Evolutionary conservation across 2,888 invertebrate species (phyloP), one percentile per base, ranked within the genome.

Genomic region (Philopedon plagiatum): DNA sequence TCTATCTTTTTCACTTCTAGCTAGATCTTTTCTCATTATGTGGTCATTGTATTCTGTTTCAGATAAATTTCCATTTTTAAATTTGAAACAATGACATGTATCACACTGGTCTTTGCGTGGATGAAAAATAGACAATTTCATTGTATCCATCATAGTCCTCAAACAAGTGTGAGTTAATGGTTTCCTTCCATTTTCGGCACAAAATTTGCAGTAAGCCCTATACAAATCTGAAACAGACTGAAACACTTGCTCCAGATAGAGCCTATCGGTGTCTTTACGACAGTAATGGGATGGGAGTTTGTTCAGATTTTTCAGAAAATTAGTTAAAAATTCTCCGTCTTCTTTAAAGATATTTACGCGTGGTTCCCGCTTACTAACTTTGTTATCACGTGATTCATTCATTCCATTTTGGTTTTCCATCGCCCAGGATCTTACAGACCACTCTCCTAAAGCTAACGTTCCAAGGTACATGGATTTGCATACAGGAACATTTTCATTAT

Each of bases 261-360:
- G 58, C 76, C 77, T 78, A 9, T 51, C 26, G 13, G 66, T 62
- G 32, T 71, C 70, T 69, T 76, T 69, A 4, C 64, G 13, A 60
- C 77, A 78, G 64, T 79, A 79, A 63, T 79, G 79, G 1, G 78
- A 78, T 29, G 75, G 76, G 56, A 78, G 63, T 73, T 79, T 78
- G 23, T 74, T 75, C 57, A 79, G 62, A 34, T 61, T 26, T 21
- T 70, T 44, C 15, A 77, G 66, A 74, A 74, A 77, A 61, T 51
- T 49, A 19, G 62, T 56, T 41, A 71, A 29, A 64, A 64, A 51
- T 23, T 21, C 26, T 26, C 2, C 2, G n/a, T 26, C 26, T 51
- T 51, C 51, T 26, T 51, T 23, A 51, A 23, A 23, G 1, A 9
- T 23, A 51, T 51, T 51, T 51, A 2, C 5, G 5, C 3, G 21